Conservation (phyloP, 2,113 vertebrate species). For the Tenebrosternarchus preto region DNA sequence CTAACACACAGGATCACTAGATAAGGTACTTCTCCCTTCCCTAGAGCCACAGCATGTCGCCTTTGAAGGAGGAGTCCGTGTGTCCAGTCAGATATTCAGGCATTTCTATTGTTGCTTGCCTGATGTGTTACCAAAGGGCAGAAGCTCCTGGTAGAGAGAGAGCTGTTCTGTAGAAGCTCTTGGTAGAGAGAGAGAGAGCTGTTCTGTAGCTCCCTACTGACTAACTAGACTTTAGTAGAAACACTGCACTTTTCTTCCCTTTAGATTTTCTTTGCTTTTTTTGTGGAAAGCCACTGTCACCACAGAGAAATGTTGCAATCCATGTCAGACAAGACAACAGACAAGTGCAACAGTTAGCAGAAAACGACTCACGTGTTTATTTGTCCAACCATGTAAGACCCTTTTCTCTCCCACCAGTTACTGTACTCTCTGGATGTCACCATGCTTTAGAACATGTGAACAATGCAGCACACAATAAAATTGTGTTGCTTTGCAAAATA, state of each 20-base stretch:
- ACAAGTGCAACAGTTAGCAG: conserved; percentile 57
- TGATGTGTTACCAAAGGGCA: neutral
- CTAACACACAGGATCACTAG: neutral
- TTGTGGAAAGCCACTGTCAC: conserved; percentile 67
- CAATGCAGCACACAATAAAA: too few species aligned
- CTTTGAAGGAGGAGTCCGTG: conserved; percentile 9
- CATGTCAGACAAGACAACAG: conserved; percentile 63
- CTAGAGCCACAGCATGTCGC: neutral
- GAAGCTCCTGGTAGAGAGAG: too few species aligned
- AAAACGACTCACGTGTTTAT: conserved; percentile 38
- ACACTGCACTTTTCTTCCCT: neutral
- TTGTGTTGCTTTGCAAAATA: too few species aligned
- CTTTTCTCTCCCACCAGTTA: neutral
- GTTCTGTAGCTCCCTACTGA: neutral
- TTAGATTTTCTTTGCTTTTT: conserved; percentile 47
- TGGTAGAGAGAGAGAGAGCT: too few species aligned
- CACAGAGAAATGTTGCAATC: conserved; percentile 70
- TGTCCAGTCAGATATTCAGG: neutral
- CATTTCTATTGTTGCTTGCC: neutral
- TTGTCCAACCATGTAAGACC: conserved; percentile 11
- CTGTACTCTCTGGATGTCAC: neutral
- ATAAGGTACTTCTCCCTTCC: neutral
- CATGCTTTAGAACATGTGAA: too few species aligned
- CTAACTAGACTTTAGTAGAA: neutral
- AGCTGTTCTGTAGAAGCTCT: too few species aligned